Conservation (phyloP, 1,140 invertebrate species). For the Argopecten irradians region DNA sequence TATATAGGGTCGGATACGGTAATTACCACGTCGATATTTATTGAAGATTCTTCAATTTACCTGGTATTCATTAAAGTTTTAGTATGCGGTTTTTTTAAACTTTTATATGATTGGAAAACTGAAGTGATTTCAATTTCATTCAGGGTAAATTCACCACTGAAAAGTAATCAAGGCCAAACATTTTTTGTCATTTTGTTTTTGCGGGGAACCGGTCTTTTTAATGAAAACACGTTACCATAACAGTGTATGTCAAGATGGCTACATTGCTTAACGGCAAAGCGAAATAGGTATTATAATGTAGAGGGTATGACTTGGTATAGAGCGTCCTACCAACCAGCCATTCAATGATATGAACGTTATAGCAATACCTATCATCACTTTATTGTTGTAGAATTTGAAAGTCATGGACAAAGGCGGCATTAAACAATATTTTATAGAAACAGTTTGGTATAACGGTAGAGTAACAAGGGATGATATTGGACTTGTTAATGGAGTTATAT, state of each 20-base stretch:
- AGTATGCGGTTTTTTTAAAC: too few species aligned
- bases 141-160: too few species aligned
- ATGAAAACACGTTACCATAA: neutral
- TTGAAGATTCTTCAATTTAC: too few species aligned
- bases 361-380: neutral
- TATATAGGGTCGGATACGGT: too few species aligned
- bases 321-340: neutral
- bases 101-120: too few species aligned
- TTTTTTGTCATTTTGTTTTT: too few species aligned
- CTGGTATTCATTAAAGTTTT: too few species aligned
- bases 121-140: too few species aligned
- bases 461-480: neutral
- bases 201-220: conserved; percentile 14
- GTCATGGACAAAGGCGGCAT: neutral
- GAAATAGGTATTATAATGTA: neutral
- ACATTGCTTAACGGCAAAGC: neutral
- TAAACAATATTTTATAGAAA: too few species aligned
- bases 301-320: neutral
- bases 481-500: neutral
- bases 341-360: neutral
- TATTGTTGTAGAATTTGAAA: neutral
- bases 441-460: neutral
- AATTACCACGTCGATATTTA: too few species aligned
- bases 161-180: neutral
- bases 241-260: neutral